Evolutionary conservation across 2,797 vertebrate species (phyloP).

Genomic region (Gymnoscopelus microlampas): DNA sequence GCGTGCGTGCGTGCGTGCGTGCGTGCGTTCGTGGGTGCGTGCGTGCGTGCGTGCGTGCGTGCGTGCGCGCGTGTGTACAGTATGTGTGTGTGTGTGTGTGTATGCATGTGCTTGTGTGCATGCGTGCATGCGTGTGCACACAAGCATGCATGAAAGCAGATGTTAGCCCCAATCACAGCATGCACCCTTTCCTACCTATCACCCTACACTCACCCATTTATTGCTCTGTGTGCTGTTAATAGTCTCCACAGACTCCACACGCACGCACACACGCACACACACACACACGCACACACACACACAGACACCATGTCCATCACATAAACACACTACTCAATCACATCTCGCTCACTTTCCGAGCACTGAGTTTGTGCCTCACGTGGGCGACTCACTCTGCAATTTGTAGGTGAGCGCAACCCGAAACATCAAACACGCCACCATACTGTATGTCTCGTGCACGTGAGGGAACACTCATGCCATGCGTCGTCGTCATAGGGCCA

Average conservation of each 20-base stretch:
- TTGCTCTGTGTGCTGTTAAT: neutral
- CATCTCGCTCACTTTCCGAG: constrained; percentile 3
- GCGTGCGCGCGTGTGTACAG: too few relatives aligned
- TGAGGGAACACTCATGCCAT: constrained; percentile 5
- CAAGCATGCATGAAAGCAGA: constrained; percentile 47
- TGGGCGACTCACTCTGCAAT: constrained; percentile 23
- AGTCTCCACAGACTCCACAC: neutral
- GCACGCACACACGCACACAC: neutral
- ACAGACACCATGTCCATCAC: constrained; percentile 9
- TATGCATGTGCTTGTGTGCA: constrained; percentile 30
- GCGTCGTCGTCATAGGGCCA: too few relatives aligned
- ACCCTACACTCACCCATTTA: constrained; percentile 14
- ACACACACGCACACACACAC: constrained; percentile 28
- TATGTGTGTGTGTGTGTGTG: constrained; percentile 27
- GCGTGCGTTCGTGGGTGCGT: neutral
- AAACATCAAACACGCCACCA: constrained; percentile 11
- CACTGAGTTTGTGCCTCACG: constrained; percentile 8
- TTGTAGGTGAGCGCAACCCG: constrained; percentile 3
- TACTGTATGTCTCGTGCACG: constrained; percentile 17
- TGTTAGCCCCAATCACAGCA: constrained; percentile 63
- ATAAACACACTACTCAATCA: too few relatives aligned
- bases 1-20: constrained; percentile 19
- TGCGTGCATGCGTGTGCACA: too few relatives aligned
- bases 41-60: constrained; percentile 27
- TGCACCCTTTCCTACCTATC: constrained; percentile 12